Evolutionary conservation across 2,797 vertebrate genomes (phyloP).

Genomic region (Artibeus lituratus): DNA sequence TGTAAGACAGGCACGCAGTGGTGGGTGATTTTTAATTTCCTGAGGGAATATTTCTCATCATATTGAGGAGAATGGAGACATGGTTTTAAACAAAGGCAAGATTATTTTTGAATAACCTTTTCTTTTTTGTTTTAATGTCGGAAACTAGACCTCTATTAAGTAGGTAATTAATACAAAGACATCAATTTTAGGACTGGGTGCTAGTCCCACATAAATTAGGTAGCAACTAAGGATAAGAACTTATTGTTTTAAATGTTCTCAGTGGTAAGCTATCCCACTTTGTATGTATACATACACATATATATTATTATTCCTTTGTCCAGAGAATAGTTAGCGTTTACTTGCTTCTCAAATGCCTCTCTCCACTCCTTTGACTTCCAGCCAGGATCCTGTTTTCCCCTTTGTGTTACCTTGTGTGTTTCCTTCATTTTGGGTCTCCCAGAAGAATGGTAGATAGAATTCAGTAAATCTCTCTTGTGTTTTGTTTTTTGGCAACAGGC

Average conservation of each 20-base stretch:
- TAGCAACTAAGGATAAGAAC: not conserved
- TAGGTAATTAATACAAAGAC: constrained; percentile 25
- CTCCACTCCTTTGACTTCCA: not conserved
- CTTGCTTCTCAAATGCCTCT: not conserved
- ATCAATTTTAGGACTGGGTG: not conserved
- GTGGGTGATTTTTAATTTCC: constrained; percentile 41
- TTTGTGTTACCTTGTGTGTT: not conserved
- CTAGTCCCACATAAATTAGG: not conserved
- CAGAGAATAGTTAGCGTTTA: not conserved
- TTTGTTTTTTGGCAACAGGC: not conserved
- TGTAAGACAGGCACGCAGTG: not conserved
- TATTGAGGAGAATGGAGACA: constrained; percentile 13
- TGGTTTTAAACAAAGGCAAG: not conserved
- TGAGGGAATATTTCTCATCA: constrained; percentile 6
- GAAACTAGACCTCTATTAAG: constrained; percentile 40
- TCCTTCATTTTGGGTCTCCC: not conserved
- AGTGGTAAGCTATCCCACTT: not conserved
- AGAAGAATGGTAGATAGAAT: constrained; percentile 2
- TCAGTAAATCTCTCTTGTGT: not conserved
- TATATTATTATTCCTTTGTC: not conserved
- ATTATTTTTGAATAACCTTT: not conserved
- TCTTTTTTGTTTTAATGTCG: not conserved
- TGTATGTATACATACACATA: not conserved
- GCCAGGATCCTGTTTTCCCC: not conserved
- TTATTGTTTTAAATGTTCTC: not conserved